Evolutionary conservation across 2,888 invertebrate species (phyloP).

Genomic region (Elmis aenea): DNA sequence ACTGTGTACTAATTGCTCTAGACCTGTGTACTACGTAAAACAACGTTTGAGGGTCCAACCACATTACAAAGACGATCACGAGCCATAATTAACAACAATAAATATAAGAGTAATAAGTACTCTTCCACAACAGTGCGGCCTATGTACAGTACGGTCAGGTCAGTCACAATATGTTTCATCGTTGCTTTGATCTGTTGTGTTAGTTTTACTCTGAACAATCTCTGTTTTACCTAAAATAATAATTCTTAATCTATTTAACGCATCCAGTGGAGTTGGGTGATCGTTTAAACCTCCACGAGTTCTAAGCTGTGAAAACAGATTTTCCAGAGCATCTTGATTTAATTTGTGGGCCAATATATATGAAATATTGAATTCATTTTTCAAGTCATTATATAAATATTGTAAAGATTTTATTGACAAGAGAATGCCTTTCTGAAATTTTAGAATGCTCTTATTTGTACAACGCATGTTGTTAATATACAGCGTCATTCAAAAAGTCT

Average conservation of each 20-base stretch:
- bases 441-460: conserved; percentile 5
- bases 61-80: too few relatives aligned
- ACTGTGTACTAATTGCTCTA: too few relatives aligned
- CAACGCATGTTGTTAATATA: conserved; percentile 9
- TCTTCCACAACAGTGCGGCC: too few relatives aligned
- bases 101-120: too few relatives aligned
- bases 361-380: conserved; percentile 2
- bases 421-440: conserved; percentile 14
- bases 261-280: conserved; percentile 24
- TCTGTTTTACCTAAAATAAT: conserved; percentile 24
- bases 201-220: too few relatives aligned
- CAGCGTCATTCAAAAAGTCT: too few relatives aligned
- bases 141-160: too few relatives aligned
- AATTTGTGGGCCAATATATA: conserved; percentile 9
- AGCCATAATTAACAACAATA: too few relatives aligned
- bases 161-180: too few relatives aligned
- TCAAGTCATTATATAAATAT: conserved; percentile 4
- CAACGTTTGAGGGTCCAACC: too few relatives aligned
- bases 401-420: conserved; percentile 12
- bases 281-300: conserved; percentile 23
- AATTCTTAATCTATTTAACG: conserved; percentile 20
- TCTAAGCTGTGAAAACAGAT: conserved; percentile 21
- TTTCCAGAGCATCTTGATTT: conserved; percentile 18
- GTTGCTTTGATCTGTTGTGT: too few relatives aligned
- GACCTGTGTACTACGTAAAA: too few relatives aligned